A percentile compares a stretch with the other conserved stretches of the same genome.
phyloP scores from a whole-genome alignment of 2,888 invertebrate species.

The Plebejus melissa region DNA sequence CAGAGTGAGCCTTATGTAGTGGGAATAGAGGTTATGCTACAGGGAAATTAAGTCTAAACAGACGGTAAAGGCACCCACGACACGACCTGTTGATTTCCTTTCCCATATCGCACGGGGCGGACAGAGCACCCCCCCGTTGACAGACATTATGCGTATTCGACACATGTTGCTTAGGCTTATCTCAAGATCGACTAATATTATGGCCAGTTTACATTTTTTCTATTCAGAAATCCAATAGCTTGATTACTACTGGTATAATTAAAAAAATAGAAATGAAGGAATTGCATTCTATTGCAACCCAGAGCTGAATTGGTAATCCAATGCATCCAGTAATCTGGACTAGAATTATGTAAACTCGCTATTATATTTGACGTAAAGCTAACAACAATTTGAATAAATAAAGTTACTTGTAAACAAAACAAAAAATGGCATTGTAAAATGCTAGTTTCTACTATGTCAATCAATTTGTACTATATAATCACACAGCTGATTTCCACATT shows the following conservation, averaged over 20 bases:
- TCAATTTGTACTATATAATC: neutral
- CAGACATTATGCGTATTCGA: conserved; percentile 17
- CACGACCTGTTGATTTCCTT: conserved; percentile 68
- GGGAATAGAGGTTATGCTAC: neutral
- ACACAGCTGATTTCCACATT: neutral
- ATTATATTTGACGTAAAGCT: too few relatives aligned
- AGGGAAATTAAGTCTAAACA: neutral
- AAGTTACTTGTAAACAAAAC: too few relatives aligned
- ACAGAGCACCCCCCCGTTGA: conserved; percentile 13
- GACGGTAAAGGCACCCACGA: conserved; percentile 43
- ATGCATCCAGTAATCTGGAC: too few relatives aligned
- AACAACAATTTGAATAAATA: too few relatives aligned
- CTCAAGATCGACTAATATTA: neutral
- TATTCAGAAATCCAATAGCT: too few relatives aligned
- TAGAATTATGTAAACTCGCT: too few relatives aligned
- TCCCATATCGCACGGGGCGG: conserved; percentile 55
- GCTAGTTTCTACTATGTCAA: neutral
- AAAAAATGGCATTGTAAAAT: too few relatives aligned
- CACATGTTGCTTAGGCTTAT: neutral
- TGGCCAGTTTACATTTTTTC: too few relatives aligned
- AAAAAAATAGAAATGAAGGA: too few relatives aligned
- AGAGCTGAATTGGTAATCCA: too few relatives aligned
- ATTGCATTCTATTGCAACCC: too few relatives aligned
- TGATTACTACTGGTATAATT: too few relatives aligned
- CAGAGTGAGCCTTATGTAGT: neutral